Evolutionary conservation across 2,888 invertebrate genomes (phyloP).

Genomic region (Dusona sp.): DNA sequence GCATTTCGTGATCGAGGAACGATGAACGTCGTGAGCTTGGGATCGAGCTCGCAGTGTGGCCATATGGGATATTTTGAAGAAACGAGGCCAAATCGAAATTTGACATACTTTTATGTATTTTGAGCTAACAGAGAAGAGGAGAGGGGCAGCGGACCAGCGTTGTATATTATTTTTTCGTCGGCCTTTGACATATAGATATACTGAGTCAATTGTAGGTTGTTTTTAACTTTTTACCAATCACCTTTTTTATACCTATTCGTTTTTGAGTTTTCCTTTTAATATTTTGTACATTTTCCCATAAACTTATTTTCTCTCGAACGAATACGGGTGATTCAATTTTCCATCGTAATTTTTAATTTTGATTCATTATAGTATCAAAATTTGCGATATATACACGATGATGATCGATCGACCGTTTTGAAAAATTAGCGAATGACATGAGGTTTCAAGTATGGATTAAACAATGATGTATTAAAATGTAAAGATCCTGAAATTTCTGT

Average conservation of each 20-base stretch:
- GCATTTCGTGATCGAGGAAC: constrained; percentile 45
- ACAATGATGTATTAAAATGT: neutral
- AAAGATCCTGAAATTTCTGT: neutral
- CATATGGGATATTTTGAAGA: constrained; percentile 72
- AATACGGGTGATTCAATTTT: neutral
- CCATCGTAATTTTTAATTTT: neutral
- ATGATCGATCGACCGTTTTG: neutral
- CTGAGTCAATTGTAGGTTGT: neutral
- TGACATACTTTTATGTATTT: constrained; percentile 76
- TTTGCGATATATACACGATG: neutral
- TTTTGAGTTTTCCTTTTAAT: neutral
- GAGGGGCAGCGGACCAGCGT: neutral
- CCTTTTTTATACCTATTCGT: neutral
- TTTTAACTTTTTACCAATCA: neutral
- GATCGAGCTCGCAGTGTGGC: constrained; percentile 44
- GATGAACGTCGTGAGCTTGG: constrained; percentile 14
- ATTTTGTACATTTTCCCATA: neutral
- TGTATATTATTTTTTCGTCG: constrained; percentile 20
- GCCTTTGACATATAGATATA: neutral
- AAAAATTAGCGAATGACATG: neutral
- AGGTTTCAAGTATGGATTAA: neutral
- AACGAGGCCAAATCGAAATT: constrained; percentile 81
- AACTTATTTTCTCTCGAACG: neutral
- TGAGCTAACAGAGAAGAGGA: constrained; percentile 38
- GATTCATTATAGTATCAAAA: neutral